A percentile compares a stretch with the other conserved stretches of the same genome.
These are phyloP conservation scores for Drosophila kanekoi DNA, from an alignment of 2,888 invertebrate genomes.

Conservation along the genomic window DNA sequence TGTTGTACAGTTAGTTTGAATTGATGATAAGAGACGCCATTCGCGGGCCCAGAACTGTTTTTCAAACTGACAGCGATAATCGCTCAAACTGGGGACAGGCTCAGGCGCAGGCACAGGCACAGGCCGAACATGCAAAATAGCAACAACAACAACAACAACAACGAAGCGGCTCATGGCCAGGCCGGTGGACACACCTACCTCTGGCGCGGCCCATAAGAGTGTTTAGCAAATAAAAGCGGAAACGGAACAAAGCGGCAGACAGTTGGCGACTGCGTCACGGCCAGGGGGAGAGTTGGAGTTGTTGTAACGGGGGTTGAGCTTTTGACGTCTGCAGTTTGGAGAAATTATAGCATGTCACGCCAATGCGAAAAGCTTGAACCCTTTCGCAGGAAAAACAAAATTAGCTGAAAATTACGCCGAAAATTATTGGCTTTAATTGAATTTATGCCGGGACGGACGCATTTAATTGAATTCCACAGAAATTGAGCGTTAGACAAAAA, in stretches of 20 bases:
- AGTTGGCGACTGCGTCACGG: constrained; percentile 53
- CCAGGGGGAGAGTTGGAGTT: not conserved
- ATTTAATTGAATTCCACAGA: constrained; percentile 67
- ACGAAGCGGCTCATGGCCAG: constrained; percentile 21
- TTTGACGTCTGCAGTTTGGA: constrained; percentile 54
- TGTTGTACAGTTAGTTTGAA: constrained; percentile 41
- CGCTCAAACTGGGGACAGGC: constrained; percentile 57
- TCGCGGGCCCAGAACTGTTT: constrained; percentile 50
- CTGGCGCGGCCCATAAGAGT: constrained; percentile 44
- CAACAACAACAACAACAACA: constrained; percentile 19
- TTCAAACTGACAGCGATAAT: constrained; percentile 71
- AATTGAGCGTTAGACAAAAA: constrained; percentile 41
- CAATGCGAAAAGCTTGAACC: constrained; percentile 64
- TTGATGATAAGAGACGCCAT: constrained; percentile 54
- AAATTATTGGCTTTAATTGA: constrained; percentile 70
- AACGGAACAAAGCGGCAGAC: constrained; percentile 76
- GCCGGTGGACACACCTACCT: constrained; percentile 67
- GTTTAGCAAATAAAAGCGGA: constrained; percentile 61
- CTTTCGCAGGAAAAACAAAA: constrained; percentile 67
- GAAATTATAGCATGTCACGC: constrained; percentile 74
- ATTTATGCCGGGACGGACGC: constrained; percentile 48
- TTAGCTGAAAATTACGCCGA: constrained; percentile 65
- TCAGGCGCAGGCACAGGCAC: not conserved
- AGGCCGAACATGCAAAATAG: constrained; percentile 40
- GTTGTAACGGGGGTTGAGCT: constrained; percentile 27